Base-by-base conservation (phyloP, 2,888 invertebrate species). In the Ephialtes manifestator region DNA sequence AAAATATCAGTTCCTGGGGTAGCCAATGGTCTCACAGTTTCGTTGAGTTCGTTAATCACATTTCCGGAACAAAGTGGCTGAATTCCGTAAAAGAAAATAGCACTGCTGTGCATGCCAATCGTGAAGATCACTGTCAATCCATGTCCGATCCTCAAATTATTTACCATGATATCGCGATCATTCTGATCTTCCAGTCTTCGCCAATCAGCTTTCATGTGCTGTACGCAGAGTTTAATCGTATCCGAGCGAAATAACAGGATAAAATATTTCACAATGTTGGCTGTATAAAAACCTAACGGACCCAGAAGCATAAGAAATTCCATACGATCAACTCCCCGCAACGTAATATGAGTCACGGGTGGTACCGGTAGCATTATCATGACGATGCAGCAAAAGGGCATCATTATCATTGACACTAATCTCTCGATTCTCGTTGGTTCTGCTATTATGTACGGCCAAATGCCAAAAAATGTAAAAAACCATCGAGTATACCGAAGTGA, bases 91-190 rank as follows among this genome's bases (percentile, higher is more conserved):
- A 91, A 90, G 8, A 88, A 88, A 5, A 88, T 31, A 0, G 89
- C 85, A 8, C 89, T 89, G 7, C 84, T 15, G 39, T 90, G 88
- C 87, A 91, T 89, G 68, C 89, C 88, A 0, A 89, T 10, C 0
- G 87, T 89, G 78, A 89, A 89, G 0, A 86, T 24, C 1, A 79
- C 13, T 1, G 85, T 85, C 0, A 88, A 71, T n/a, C 80, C 76
- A 7, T 80, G 83, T 1, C 87, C 86, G 4, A 81, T 55, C 8
- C 39, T 75, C 15, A 75, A 65, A 65, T 84, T 86, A 63, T 55
- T 81, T 8, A 63, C 76, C 86, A 87, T 75, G 13, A 87, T n/a
- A 0, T 83, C 31, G 0, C 86, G 86, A 70, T 90, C 86, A 24
- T 53, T 46, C 3, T 58, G 18, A 0, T 10, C 24, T 1, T 35